Evolutionary conservation across 64 coral and sea anemone species (phyloP), one percentile per base, ranked within the genome.

Genomic region (Montipora cactus): DNA sequence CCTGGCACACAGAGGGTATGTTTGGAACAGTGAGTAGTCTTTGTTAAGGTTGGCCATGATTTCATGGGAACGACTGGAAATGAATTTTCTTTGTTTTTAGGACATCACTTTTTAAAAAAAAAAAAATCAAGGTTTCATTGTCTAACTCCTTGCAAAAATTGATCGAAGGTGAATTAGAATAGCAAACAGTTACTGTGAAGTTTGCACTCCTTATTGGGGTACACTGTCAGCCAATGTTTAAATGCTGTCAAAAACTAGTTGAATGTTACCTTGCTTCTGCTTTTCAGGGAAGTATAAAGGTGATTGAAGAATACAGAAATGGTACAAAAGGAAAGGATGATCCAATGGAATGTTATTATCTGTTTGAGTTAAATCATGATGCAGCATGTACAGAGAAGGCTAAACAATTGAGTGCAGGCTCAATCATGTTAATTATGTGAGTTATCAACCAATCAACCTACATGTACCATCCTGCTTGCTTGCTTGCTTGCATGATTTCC

Each of bases 321-420:
- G n/a, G 0, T 0, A 75, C 61, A 18, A 44, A 12, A 2, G 2
- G 3, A 3, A n/a, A 3, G 0, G 5, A 47, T n/a, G 79, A 18
- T 46, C 81, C 37, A 48, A 19, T 86, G 61, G 82, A 86, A 48
- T 95, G 94, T 57, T 95, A 95, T 14, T 95, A 95, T 59, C 68
- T 95, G 55, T 95, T 95, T 95, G 89, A 95, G 89, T 45, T 92
- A 10, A 95, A 95, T 37, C 18, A 95, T 78, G 78, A 95, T 74
- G 94, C 81, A 4, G 94, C 78, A 23, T 95, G 94, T 25, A 49
- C 94, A 76, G 76, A 59, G 25, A 79, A 81, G 48, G 23, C 76
- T 20, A 95, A 91, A 18, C 22, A 74, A 25, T 45, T 93, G 74
- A 95, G 94, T 92, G 55, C 94, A 53, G 94, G 94, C 4, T 95